A percentile compares a stretch with the other conserved stretches of the same genome.
These are phyloP conservation scores for Probosciger aterrimus DNA, from an alignment of 2,113 vertebrate species.

Conservation along the genomic window DNA sequence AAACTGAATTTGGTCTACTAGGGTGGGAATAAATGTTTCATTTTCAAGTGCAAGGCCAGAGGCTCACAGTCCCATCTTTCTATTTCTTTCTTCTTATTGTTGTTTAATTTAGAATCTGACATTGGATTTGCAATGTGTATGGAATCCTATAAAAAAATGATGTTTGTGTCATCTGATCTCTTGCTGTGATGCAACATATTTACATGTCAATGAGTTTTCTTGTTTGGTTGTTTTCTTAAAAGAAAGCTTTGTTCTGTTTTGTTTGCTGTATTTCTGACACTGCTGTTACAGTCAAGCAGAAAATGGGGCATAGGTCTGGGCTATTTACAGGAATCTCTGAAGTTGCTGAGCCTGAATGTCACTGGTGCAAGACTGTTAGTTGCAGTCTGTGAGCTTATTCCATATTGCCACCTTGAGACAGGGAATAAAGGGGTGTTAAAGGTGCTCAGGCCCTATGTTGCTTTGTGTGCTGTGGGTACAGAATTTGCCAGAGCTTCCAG, in stretches of 20 bases:
- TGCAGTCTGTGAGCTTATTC: neutral
- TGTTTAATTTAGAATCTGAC: neutral
- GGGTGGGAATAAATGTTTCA: neutral
- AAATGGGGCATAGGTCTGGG: neutral
- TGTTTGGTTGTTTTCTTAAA: slow-evolving; percentile 15
- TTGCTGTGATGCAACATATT: neutral
- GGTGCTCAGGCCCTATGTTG: neutral
- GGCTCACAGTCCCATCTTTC: neutral
- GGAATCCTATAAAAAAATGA: neutral
- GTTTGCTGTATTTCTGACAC: slow-evolving; percentile 16
- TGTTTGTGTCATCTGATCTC: neutral
- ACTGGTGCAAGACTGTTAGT: neutral
- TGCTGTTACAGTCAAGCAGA: neutral
- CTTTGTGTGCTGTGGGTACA: neutral
- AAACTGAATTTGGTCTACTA: neutral
- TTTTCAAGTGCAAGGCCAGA: neutral
- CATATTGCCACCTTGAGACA: neutral
- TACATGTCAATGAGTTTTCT: neutral
- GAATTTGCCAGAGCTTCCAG: neutral
- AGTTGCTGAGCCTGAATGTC: neutral
- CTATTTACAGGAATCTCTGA: neutral
- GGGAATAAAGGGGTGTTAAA: neutral
- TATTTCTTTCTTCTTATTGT: neutral
- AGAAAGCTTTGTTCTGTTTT: slow-evolving; percentile 26
- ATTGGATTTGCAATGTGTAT: neutral